Percentiles rank a stretch among this genome's conserved stretches.
Evolutionary conservation across 1,140 invertebrate genomes (phyloP).

Genomic region (Notospermus geniculatus): DNA sequence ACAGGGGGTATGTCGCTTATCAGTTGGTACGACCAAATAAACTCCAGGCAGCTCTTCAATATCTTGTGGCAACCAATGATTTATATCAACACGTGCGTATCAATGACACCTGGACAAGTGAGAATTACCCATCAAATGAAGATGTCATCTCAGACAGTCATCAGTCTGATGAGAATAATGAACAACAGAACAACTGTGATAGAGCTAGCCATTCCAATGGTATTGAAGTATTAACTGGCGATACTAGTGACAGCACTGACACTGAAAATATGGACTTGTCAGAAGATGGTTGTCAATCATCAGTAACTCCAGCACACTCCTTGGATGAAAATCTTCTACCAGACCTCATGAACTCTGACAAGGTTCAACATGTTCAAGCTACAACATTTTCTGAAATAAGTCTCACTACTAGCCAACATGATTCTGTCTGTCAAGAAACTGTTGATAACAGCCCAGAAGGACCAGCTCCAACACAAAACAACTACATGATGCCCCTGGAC

Average conservation of each 20-base stretch:
- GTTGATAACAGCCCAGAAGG: too few relatives aligned
- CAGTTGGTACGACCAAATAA: neutral
- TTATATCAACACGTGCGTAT: neutral
- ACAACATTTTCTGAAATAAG: conserved; percentile 6
- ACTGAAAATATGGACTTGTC: too few relatives aligned
- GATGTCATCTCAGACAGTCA: neutral
- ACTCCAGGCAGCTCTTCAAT: neutral
- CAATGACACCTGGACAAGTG: neutral
- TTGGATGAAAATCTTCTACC: neutral
- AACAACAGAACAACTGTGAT: neutral
- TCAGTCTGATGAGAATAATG: neutral
- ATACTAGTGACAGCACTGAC: too few relatives aligned
- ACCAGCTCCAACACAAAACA: conserved; percentile 11
- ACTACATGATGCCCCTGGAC: neutral
- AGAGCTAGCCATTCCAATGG: too few relatives aligned
- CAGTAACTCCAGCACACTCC: neutral
- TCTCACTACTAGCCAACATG: neutral
- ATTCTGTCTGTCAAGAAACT: neutral
- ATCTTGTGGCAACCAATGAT: neutral
- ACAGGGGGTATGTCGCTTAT: conserved; percentile 1
- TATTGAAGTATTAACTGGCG: too few relatives aligned
- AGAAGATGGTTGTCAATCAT: too few relatives aligned
- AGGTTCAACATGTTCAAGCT: neutral
- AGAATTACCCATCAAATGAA: neutral
- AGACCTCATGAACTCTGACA: neutral